Base-by-base conservation (phyloP, 64 coral and sea anemone genomes). In the Exaiptasia diaphana region DNA sequence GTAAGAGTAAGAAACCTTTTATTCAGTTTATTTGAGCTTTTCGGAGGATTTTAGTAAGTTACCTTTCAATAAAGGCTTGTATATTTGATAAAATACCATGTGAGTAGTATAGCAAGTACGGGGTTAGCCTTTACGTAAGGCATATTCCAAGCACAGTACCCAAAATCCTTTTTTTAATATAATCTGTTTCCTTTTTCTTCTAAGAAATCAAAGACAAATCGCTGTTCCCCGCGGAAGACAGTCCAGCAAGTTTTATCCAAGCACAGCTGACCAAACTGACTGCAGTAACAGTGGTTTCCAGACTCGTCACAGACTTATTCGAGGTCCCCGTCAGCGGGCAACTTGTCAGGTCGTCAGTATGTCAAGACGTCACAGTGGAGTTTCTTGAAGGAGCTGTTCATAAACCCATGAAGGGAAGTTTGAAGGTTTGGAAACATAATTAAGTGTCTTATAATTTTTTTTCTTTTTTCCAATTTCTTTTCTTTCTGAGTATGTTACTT, bases 311-410 rank as follows among this genome's bases (percentile, higher is more conserved):
- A 46, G 69, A 73, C 38, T 2, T 25, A 32, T 73, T 73, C 13
- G 38, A 45, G 15, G 41, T 73, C n/a, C 40, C 69, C 4, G 36
- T 40, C 6, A 27, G 20, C 20, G 69, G 69, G 18, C 28, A 37
- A 31, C 31, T 41, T 41, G 34, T 71, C 67, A 71, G 4, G 40
- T 71, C 67, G 34, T 44, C 35, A 15, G 67, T 44, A 71, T 71
- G 67, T 44, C 3, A 38, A 12, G 67, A 71, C 35, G 67, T 71
- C 13, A 38, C 34, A 41, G 36, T 71, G 12, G 17, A 13, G 34
- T 71, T 71, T 44, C 67, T 23, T 25, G 40, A 44, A 71, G 67
- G 40, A 38, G 67, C 67, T n/a, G 67, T 71, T 38, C 21, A 71
- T 41, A 71, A 18, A 37, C 34, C 34, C 4, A n/a, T 38, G 12